These are phyloP conservation scores for Dromaius novaehollandiae DNA, from an alignment of 2,113 vertebrate genomes.

Conservation along the genomic window DNA sequence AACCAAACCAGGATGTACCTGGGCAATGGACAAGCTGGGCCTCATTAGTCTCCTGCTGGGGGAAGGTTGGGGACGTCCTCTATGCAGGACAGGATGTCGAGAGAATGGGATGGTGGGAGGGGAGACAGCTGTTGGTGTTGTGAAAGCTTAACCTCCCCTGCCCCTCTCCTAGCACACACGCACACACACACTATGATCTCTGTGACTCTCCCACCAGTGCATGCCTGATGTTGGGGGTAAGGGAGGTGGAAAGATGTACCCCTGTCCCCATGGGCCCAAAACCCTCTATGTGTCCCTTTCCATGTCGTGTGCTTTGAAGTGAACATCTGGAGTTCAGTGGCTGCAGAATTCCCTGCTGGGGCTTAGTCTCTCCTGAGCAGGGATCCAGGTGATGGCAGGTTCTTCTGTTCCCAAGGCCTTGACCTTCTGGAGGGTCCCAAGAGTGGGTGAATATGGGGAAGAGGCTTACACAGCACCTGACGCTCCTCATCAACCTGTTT, in stretches of 20 bases:
- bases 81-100: neutral
- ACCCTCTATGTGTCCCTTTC: conserved; percentile 32
- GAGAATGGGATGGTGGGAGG: neutral
- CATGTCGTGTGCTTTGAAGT: conserved; percentile 49
- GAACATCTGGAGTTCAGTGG: conserved; percentile 23
- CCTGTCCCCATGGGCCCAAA: conserved; percentile 50
- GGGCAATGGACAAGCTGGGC: conserved; percentile 24
- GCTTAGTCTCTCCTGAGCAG: neutral
- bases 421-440: neutral
- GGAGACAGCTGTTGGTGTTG: neutral
- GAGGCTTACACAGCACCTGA: neutral
- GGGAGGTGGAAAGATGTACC: conserved; percentile 20
- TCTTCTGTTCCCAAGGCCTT: neutral
- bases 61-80: neutral
- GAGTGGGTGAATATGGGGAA: neutral
- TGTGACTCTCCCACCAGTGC: conserved; percentile 42
- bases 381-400: neutral
- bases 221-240: conserved; percentile 51
- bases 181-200: neutral
- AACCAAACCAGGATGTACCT: neutral
- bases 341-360: neutral
- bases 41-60: neutral
- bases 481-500: neutral
- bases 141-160: neutral
- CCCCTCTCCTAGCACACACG: neutral